Percentiles rank a stretch among this genome's conserved stretches.
Evolutionary conservation across 2,797 vertebrate genomes (phyloP).

Genomic region (Acrossocheilus fasciatus): DNA sequence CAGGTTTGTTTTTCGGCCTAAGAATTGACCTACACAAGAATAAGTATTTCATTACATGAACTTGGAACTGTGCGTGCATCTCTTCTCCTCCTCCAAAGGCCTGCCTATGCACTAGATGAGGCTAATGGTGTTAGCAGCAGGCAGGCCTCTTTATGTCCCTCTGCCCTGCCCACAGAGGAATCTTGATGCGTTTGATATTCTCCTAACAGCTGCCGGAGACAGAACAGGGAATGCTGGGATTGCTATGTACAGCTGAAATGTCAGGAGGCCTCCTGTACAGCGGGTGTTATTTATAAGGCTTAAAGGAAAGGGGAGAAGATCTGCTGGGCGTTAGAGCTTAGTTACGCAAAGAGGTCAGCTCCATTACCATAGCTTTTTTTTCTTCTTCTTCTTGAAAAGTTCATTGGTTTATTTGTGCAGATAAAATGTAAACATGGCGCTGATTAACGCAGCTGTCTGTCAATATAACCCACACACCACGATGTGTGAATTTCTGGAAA

Average conservation of each 20-base stretch:
- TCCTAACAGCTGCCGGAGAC: conserved; percentile 69
- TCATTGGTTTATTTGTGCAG: conserved; percentile 40
- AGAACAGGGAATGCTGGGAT: conserved; percentile 68
- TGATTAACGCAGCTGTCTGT: conserved; percentile 35
- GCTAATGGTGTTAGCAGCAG: conserved; percentile 50
- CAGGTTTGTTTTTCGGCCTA: conserved; percentile 23
- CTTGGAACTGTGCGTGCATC: conserved; percentile 21
- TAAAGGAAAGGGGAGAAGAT: conserved; percentile 59
- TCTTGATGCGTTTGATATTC: conserved; percentile 69
- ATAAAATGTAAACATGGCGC: conserved; percentile 48
- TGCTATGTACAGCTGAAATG: conserved; percentile 71
- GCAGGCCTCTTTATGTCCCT: conserved; percentile 35
- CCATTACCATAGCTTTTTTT: conserved; percentile 33
- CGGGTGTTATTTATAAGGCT: conserved; percentile 68
- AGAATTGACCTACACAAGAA: conserved; percentile 26
- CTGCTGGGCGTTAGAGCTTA: conserved; percentile 36
- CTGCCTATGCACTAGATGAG: background rate
- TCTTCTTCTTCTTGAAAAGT: conserved; percentile 36
- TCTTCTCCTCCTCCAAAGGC: conserved; percentile 19
- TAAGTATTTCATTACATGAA: conserved; percentile 36
- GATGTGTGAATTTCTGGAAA: conserved; percentile 35
- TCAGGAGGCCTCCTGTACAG: conserved; percentile 68
- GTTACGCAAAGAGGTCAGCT: conserved; percentile 60
- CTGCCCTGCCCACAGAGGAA: conserved; percentile 54
- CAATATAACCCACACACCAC: conserved; percentile 13